Evolutionary conservation across 1,140 invertebrate species (phyloP).

Genomic region (Samia ricini): DNA sequence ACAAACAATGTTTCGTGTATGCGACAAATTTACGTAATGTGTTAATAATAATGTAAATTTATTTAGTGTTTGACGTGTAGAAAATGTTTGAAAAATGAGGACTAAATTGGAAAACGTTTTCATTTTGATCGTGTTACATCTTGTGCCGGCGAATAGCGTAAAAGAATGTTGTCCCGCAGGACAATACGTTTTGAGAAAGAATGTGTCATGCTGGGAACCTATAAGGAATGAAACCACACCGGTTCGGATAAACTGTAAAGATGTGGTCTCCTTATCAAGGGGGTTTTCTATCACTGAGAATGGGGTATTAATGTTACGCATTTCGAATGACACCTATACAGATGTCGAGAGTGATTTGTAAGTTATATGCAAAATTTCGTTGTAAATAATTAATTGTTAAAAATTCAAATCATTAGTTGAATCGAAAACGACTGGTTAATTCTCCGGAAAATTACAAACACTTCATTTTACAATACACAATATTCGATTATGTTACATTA

Average conservation of each 20-base stretch:
- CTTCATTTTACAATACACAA: too few species aligned
- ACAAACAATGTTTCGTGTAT: background rate
- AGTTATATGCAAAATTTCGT: background rate
- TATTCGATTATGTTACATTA: too few species aligned
- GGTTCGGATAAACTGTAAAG: background rate
- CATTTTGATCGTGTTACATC: background rate
- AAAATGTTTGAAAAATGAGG: background rate
- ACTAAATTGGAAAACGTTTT: background rate
- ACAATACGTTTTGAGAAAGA: background rate
- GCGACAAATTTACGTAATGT: background rate
- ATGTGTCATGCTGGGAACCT: background rate
- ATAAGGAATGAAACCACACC: background rate
- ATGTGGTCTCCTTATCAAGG: background rate
- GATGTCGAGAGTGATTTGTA: background rate
- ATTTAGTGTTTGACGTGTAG: background rate
- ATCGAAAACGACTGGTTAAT: too few species aligned
- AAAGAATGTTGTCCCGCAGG: background rate
- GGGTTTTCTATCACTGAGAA: conserved; percentile 2
- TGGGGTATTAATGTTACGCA: background rate
- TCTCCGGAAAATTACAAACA: too few species aligned
- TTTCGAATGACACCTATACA: background rate
- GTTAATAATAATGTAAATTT: background rate
- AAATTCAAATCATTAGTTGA: too few species aligned
- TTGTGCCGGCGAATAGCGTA: background rate
- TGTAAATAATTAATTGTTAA: too few species aligned